These are phyloP conservation scores for Ruditapes philippinarum DNA, from an alignment of 1,140 invertebrate genomes.

Conservation along the genomic window DNA sequence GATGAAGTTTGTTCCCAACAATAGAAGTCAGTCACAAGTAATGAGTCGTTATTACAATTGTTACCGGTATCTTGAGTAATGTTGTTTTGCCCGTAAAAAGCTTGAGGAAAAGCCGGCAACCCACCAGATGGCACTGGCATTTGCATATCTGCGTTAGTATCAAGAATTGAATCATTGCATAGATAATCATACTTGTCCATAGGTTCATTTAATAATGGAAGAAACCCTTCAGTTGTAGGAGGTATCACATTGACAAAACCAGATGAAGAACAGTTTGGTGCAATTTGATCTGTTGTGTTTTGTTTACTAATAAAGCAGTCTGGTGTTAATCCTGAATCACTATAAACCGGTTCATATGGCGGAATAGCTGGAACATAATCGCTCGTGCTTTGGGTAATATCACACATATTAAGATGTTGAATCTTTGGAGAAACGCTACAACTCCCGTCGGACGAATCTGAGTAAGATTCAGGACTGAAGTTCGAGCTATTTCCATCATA, in stretches of 20 bases:
- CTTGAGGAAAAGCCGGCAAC: constrained; percentile 75
- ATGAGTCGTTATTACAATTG: background rate
- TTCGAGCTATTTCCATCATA: constrained; percentile 68
- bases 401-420: background rate
- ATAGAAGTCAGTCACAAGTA: constrained; percentile 25
- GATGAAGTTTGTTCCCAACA: constrained; percentile 48
- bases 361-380: constrained; percentile 6
- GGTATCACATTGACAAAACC: background rate
- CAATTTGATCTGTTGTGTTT: background rate
- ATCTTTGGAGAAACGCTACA: constrained; percentile 60
- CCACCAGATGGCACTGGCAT: constrained; percentile 9
- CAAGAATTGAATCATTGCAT: background rate
- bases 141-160: background rate
- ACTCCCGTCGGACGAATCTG: constrained; percentile 73
- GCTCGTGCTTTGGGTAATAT: constrained; percentile 37
- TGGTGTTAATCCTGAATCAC: background rate
- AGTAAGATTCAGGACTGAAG: constrained; percentile 72
- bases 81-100: constrained; percentile 65
- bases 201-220: constrained; percentile 55
- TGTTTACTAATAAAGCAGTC: background rate
- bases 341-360: background rate
- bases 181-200: background rate
- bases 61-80: too few species aligned
- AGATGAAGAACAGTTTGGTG: background rate
- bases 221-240: constrained; percentile 21